Evolutionary conservation across 1,140 invertebrate species (phyloP).

Genomic region (Lamellibrachia luymesi): DNA sequence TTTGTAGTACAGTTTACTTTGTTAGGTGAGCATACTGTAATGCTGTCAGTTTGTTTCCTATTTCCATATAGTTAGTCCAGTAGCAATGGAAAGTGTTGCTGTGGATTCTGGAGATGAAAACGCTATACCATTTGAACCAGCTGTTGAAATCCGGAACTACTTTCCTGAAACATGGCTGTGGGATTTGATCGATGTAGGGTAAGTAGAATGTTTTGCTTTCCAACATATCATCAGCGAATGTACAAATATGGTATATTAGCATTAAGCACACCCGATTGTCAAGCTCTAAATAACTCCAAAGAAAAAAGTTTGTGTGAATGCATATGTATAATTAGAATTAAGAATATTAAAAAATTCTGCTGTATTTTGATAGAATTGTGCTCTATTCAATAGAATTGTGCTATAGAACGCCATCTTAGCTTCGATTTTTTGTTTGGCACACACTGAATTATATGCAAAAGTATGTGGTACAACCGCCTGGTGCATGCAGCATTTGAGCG

Average conservation of each 20-base stretch:
- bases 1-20: no score
- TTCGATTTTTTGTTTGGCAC: no score
- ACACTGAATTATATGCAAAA: no score
- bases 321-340: neutral
- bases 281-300: neutral
- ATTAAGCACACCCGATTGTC: neutral
- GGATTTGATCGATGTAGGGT: conserved; percentile 63
- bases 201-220: conserved; percentile 31
- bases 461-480: no score
- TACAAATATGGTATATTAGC: neutral
- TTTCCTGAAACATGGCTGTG: conserved; percentile 74
- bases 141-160: conserved; percentile 58
- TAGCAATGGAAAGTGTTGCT: neutral
- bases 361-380: neutral
- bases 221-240: neutral
- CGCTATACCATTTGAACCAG: neutral
- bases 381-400: no score
- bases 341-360: neutral
- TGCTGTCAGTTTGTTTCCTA: neutral
- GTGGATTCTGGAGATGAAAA: neutral
- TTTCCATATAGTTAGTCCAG: neutral
- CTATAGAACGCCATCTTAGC: no score
- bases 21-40: neutral
- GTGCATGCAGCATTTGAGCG: no score
- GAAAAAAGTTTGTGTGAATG: neutral